Percentiles rank a stretch among this genome's conserved stretches.
phyloP scores from a whole-genome alignment of 2,113 vertebrate genomes.

The Odocoileus hemionus region DNA sequence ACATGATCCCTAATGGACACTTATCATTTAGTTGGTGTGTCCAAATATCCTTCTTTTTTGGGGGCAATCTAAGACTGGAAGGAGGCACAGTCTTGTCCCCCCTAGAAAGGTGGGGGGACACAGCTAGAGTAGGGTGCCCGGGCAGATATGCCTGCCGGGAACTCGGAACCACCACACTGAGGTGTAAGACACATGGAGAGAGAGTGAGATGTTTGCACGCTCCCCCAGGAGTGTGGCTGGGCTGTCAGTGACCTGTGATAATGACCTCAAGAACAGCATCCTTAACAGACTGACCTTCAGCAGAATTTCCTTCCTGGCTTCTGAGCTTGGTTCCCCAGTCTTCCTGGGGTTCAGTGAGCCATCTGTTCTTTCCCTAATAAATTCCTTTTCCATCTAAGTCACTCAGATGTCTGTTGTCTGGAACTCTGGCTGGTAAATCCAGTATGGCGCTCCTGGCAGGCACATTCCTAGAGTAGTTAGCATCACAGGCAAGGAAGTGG shows the following conservation, averaged over 20 bases:
- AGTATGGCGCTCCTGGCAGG: neutral
- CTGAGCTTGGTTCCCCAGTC: neutral
- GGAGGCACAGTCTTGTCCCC: neutral
- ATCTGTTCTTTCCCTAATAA: neutral
- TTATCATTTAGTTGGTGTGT: neutral
- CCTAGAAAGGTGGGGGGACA: neutral
- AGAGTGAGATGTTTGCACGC: neutral
- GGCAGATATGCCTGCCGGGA: neutral
- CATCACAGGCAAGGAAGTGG: too few relatives aligned
- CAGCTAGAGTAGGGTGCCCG: neutral
- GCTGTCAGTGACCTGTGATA: too few relatives aligned
- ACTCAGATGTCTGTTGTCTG: neutral
- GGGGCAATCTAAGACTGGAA: neutral
- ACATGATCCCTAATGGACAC: neutral
- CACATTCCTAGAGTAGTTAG: neutral
- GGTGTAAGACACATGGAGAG: rapidly evolving
- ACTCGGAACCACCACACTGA: neutral
- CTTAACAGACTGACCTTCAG: neutral
- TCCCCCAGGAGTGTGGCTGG: neutral
- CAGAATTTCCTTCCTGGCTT: neutral
- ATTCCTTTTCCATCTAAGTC: neutral
- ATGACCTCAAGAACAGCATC: neutral
- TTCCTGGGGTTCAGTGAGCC: neutral
- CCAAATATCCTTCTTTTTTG: neutral
- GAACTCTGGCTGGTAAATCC: neutral